Evolutionary conservation across 2,113 vertebrate genomes (phyloP), one percentile per base, ranked within the genome.

Genomic region (Plecotus auritus): DNA sequence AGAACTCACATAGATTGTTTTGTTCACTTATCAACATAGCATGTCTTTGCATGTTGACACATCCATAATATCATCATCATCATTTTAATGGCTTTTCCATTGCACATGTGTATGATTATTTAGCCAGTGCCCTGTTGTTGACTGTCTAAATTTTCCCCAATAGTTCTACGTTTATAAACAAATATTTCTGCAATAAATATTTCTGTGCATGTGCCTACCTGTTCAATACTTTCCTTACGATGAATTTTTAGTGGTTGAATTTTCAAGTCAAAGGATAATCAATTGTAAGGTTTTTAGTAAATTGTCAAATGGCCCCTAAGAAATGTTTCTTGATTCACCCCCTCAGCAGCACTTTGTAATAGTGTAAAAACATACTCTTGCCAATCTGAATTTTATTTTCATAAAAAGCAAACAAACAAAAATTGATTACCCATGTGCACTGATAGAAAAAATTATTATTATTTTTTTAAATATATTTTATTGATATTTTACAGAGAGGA

Each of bases 401-500:
- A 42, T 42, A 54, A 42, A 82, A 61, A 83, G 56, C 28, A 22
- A 83, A 32, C 9, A 51, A n/a, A 77, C 37, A 61, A 64, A 20
- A 64, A 83, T 22, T 13, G 9, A 45, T 64, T 93, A 47, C 18
- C 51, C 76, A 92, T 82, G 82, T 95, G 59, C 16, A 93, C 76
- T 96, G 76, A 94, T 73, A 84, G 78, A 74, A 85, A n/a, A 88
- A 76, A 51, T 47, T 73, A 87, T 88, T 93, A 88, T 95, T 82
- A 85, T 82, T 90, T n/a, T n/a, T n/a, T n/a, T n/a, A n/a, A n/a
- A n/a, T n/a, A n/a, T n/a, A n/a, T n/a, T n/a, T n/a, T n/a, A n/a
- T n/a, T n/a, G n/a, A n/a, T n/a, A n/a, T n/a, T n/a, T n/a, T n/a
- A n/a, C n/a, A n/a, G n/a, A n/a, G n/a, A n/a, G n/a, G n/a, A n/a